A percentile compares a stretch with the other conserved stretches of the same genome.
Evolutionary conservation across 2,113 vertebrate species (phyloP).

Genomic region (Zosterops pallidus): DNA sequence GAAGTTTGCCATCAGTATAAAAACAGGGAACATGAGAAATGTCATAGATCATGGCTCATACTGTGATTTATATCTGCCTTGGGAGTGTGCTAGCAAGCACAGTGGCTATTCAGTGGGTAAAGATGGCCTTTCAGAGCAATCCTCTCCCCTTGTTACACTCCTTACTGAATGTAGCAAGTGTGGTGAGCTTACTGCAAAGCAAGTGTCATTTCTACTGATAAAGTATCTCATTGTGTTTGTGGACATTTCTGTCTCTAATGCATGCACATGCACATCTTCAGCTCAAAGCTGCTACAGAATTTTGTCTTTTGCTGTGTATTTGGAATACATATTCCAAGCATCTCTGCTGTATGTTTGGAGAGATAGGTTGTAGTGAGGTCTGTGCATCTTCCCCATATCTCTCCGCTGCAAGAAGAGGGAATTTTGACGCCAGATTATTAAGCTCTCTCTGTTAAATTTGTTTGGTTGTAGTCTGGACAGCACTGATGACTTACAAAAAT

Average conservation of each 20-base stretch:
- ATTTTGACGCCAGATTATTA: background rate
- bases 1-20: background rate
- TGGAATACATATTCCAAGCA: background rate
- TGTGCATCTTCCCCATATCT: background rate
- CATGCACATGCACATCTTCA: accelerated
- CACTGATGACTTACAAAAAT: background rate
- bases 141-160: background rate
- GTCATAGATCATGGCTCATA: background rate
- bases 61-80: background rate
- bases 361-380: background rate
- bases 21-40: background rate
- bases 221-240: background rate
- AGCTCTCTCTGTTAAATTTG: background rate
- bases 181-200: background rate
- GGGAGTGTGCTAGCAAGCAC: background rate
- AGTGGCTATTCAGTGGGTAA: background rate
- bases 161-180: background rate
- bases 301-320: background rate
- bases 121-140: background rate
- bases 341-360: background rate
- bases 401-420: background rate
- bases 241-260: background rate
- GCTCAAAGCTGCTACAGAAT: background rate
- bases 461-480: background rate
- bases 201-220: background rate